These are phyloP conservation scores for Platycercus adscitus DNA, from an alignment of 2,113 vertebrate species.

Conservation along the genomic window DNA sequence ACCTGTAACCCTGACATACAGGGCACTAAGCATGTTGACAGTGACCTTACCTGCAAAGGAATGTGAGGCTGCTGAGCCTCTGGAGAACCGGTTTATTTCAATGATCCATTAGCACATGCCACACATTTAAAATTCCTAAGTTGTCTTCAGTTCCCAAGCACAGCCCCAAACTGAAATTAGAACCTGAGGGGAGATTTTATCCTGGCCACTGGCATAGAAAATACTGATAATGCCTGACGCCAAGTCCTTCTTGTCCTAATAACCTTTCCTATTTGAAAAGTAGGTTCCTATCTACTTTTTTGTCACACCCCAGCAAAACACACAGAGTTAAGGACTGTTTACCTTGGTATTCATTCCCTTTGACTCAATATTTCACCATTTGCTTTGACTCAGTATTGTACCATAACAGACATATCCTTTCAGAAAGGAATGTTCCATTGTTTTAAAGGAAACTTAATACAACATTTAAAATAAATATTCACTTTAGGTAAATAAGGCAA, in stretches of 20 bases:
- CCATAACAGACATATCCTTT: not conserved
- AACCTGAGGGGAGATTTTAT: constrained; percentile 20
- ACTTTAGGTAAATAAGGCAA: not conserved
- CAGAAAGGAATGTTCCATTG: not conserved
- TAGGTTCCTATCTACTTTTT: constrained; percentile 21
- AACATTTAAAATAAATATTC: not conserved
- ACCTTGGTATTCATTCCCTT: not conserved
- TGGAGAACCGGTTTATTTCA: constrained; percentile 34
- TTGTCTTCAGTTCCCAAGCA: not conserved
- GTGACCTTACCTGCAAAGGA: constrained; percentile 50
- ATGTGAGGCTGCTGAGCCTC: constrained; percentile 6
- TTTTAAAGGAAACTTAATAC: not conserved
- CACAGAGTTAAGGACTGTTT: constrained; percentile 44
- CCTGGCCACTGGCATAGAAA: not conserved
- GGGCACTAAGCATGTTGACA: not conserved
- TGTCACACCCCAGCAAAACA: constrained; percentile 28
- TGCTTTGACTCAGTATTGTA: not conserved
- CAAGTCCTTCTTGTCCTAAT: constrained; percentile 5
- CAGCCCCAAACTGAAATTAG: not conserved
- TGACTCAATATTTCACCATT: constrained; percentile 4
- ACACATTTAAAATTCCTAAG: constrained; percentile 33
- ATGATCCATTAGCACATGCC: constrained; percentile 32
- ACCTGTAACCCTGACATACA: not conserved
- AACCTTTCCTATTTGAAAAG: constrained; percentile 37
- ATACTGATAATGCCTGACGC: constrained; percentile 17